A percentile compares a stretch with the other conserved stretches of the same genome.
Conservation (phyloP, 2,113 vertebrate species). For the Amazona guildingii region DNA sequence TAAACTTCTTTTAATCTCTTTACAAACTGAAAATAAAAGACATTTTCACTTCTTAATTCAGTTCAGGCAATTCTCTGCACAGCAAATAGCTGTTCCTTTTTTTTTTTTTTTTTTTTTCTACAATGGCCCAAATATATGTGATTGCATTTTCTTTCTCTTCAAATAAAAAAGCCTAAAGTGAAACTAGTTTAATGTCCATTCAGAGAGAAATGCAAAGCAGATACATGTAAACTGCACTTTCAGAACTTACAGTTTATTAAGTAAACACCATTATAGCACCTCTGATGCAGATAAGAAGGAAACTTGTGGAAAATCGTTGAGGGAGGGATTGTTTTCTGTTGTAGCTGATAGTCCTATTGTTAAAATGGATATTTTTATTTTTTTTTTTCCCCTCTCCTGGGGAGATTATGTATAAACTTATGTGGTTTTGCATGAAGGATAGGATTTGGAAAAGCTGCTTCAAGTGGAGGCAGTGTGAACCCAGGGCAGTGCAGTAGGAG, state of each 20-base stretch:
- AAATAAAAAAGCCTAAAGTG: neutral
- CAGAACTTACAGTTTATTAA: conserved; percentile 16
- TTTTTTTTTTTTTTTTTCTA: neutral
- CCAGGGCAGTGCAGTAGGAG: neutral
- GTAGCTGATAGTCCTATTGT: neutral
- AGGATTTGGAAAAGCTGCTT: neutral
- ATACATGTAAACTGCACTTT: neutral
- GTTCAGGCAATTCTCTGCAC: neutral
- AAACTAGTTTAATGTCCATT: neutral
- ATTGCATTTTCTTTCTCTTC: neutral
- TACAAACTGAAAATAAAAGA: neutral
- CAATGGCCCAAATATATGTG: neutral
- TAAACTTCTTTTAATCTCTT: neutral
- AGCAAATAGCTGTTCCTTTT: neutral
- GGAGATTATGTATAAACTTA: neutral
- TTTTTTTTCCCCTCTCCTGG: neutral
- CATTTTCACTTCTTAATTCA: neutral
- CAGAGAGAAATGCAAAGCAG: neutral
- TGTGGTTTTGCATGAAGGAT: neutral
- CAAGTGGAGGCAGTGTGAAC: neutral
- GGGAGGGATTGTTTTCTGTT: neutral
- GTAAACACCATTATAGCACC: neutral
- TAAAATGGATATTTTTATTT: neutral
- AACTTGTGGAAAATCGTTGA: neutral
- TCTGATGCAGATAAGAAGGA: neutral